Percentiles rank a stretch among this genome's conserved stretches.
Conservation (phyloP, 2,888 invertebrate genomes). For the Drosophila mimetica region DNA sequence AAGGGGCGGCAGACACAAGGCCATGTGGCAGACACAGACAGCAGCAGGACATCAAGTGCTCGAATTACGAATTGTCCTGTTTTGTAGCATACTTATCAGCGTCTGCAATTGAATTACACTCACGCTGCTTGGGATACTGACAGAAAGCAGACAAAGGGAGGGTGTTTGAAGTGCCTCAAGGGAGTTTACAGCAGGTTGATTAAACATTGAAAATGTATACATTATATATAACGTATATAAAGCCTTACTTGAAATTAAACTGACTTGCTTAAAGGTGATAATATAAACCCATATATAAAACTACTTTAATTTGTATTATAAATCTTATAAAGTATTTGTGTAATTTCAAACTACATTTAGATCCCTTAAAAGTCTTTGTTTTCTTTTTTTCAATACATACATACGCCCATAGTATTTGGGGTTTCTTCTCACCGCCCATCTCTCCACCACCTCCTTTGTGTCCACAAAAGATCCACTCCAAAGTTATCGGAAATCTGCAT, state of each 20-base stretch:
- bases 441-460: background rate
- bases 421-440: no score
- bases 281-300: no score
- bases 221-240: no score
- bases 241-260: no score
- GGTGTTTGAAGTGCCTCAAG: conserved; percentile 4
- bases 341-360: no score
- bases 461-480: background rate
- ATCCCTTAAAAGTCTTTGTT: no score
- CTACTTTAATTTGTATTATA: no score
- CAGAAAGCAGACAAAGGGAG: background rate
- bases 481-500: conserved; percentile 30
- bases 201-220: background rate
- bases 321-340: no score
- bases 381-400: no score
- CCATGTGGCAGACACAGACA: conserved; percentile 19
- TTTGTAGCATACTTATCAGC: conserved; percentile 43
- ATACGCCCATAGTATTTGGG: no score
- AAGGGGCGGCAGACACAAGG: background rate
- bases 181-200: background rate
- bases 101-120: conserved; percentile 16
- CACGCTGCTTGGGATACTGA: background rate
- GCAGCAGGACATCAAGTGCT: conserved; percentile 21
- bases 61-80: conserved; percentile 6
- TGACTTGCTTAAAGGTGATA: no score